phyloP scores from a whole-genome alignment of 2,797 vertebrate species.

The Brachyalestes nurse region DNA sequence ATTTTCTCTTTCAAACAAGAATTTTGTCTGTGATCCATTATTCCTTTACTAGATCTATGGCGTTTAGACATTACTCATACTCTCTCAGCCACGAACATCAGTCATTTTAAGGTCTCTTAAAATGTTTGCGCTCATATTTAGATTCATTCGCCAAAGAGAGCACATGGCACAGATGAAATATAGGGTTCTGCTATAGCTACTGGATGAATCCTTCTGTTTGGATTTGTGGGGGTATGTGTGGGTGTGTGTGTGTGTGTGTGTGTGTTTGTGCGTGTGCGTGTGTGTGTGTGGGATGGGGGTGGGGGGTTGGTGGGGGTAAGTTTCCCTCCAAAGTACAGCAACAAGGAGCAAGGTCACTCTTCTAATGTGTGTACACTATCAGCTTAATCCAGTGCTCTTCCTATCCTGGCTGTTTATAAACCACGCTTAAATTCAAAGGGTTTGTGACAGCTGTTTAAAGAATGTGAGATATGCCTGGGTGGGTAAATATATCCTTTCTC shows the following conservation, averaged over 20 bases:
- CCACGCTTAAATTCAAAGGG: neutral
- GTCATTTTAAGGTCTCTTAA: neutral
- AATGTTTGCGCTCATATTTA: neutral
- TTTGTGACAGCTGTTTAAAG: conserved; percentile 5
- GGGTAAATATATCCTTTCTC: neutral
- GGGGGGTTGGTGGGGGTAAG: too few relatives aligned
- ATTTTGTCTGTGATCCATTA: conserved; percentile 15
- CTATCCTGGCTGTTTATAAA: neutral
- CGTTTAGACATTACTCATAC: neutral
- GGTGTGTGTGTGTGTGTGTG: neutral
- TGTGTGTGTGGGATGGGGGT: neutral
- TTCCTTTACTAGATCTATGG: neutral
- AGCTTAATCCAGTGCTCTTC: neutral
- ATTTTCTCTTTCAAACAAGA: conserved; percentile 53
- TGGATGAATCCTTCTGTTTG: neutral
- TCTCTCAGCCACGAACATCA: neutral
- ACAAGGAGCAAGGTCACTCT: neutral
- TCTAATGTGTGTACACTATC: neutral
- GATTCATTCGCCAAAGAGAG: neutral
- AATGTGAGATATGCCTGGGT: neutral
- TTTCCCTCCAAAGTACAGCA: neutral
- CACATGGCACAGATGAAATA: neutral
- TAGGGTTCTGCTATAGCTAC: neutral
- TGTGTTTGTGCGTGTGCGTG: neutral
- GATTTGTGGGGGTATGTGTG: neutral